Conservation (phyloP, 2,113 vertebrate species). For the Tinamus guttatus region DNA sequence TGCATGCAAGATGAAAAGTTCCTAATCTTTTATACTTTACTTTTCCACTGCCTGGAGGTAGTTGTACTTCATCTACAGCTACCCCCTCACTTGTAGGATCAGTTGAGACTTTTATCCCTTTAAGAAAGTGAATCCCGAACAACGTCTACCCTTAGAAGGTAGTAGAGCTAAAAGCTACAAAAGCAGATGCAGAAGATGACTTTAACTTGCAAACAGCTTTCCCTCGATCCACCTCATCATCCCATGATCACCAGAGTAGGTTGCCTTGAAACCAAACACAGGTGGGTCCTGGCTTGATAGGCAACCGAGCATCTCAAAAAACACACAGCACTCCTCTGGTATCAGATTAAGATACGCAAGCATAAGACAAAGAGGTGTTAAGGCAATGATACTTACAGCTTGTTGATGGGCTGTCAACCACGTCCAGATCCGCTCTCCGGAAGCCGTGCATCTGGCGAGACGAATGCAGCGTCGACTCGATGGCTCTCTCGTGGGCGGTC, state of each 20-base stretch:
- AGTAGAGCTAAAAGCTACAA: neutral
- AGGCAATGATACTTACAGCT: conserved; percentile 80
- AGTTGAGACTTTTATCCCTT: neutral
- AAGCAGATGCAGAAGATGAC: neutral
- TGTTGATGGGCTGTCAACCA: conserved; percentile 70
- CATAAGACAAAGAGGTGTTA: conserved; percentile 38
- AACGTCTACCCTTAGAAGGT: neutral
- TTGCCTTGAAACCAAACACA: neutral
- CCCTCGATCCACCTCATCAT: neutral
- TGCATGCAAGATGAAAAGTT: neutral
- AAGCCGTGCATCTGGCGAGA: conserved; percentile 57
- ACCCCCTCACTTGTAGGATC: neutral
- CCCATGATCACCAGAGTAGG: neutral
- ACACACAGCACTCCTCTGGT: neutral
- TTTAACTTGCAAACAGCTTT: neutral
- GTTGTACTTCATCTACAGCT: neutral
- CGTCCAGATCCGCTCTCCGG: conserved; percentile 57
- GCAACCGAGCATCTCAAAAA: neutral
- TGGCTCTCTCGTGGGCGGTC: conserved; percentile 74
- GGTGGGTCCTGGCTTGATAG: neutral
- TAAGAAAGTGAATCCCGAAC: neutral
- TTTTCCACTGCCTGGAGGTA: neutral
- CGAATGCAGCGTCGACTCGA: conserved; percentile 71
- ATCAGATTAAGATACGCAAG: conserved; percentile 31
- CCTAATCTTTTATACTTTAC: neutral